phyloP scores from a whole-genome alignment of 2,888 invertebrate genomes.

The Rotaria socialis region DNA sequence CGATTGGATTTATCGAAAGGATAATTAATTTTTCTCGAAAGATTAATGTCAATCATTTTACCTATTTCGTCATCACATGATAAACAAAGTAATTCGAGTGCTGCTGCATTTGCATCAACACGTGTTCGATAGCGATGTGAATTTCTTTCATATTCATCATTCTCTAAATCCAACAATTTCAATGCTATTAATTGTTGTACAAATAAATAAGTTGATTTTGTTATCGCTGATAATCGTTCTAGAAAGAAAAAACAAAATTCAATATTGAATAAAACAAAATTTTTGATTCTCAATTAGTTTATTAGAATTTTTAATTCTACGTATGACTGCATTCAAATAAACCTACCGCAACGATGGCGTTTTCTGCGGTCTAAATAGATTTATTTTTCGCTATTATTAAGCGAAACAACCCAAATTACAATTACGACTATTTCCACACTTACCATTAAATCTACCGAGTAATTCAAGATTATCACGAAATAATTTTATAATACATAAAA shows the following conservation, averaged over 20 bases:
- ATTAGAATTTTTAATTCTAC: too few species aligned
- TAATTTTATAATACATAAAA: constrained; percentile 30
- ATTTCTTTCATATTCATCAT: constrained; percentile 27
- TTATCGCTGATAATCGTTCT: background rate
- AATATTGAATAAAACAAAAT: too few species aligned
- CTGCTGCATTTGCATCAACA: constrained; percentile 26
- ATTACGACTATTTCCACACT: background rate
- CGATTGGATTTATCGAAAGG: too few species aligned
- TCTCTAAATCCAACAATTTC: constrained; percentile 1
- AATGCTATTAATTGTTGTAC: constrained; percentile 27
- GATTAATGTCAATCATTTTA: background rate
- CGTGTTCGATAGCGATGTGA: constrained; percentile 27
- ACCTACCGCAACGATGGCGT: background rate
- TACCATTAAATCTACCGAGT: background rate
- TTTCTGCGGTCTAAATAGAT: background rate
- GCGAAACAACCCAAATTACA: background rate
- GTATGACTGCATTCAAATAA: background rate
- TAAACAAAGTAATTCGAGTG: constrained; percentile 31
- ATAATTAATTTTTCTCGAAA: too few species aligned
- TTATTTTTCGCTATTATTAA: background rate
- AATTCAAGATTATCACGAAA: constrained; percentile 36
- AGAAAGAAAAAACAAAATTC: background rate
- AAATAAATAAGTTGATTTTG: constrained; percentile 20
- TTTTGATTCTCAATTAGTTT: too few species aligned
- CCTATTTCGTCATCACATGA: constrained; percentile 35